Conservation (phyloP, 1,140 invertebrate genomes). For the Galendromus occidentalis region DNA sequence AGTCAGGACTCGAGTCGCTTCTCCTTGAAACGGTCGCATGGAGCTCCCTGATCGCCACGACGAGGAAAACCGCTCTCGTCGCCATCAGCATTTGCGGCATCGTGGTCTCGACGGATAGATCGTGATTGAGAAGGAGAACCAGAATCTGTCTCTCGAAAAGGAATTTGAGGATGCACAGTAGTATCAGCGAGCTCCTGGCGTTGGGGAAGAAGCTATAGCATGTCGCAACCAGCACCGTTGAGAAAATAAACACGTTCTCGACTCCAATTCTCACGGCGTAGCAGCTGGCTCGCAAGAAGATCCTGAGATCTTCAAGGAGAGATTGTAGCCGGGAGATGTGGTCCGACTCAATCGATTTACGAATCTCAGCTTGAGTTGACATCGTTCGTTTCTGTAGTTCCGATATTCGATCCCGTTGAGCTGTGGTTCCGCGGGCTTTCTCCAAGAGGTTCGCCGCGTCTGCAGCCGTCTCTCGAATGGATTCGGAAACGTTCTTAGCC, state of each 20-base stretch:
- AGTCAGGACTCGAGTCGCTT: too few relatives aligned
- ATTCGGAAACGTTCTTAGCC: not conserved
- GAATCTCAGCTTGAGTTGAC: not conserved
- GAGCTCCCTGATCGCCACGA: not conserved
- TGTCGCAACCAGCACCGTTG: not conserved
- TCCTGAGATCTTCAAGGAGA: not conserved
- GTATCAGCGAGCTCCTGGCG: not conserved
- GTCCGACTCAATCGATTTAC: not conserved
- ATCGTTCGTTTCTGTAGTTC: not conserved
- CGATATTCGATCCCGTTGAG: not conserved
- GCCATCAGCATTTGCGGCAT: not conserved
- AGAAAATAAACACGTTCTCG: not conserved
- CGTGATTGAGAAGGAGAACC: not conserved
- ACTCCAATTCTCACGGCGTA: not conserved
- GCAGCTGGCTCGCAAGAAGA: not conserved
- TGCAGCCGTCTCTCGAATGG: not conserved
- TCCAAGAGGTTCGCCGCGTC: not conserved
- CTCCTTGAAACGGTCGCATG: too few relatives aligned
- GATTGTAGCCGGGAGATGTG: not conserved
- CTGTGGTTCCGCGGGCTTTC: not conserved
- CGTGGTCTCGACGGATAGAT: not conserved
- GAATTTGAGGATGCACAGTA: not conserved
- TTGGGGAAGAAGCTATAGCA: not conserved
- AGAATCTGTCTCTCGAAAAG: not conserved
- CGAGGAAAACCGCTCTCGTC: not conserved